Conservation (phyloP, 1,140 invertebrate genomes). For the Cotesia glomerata region DNA sequence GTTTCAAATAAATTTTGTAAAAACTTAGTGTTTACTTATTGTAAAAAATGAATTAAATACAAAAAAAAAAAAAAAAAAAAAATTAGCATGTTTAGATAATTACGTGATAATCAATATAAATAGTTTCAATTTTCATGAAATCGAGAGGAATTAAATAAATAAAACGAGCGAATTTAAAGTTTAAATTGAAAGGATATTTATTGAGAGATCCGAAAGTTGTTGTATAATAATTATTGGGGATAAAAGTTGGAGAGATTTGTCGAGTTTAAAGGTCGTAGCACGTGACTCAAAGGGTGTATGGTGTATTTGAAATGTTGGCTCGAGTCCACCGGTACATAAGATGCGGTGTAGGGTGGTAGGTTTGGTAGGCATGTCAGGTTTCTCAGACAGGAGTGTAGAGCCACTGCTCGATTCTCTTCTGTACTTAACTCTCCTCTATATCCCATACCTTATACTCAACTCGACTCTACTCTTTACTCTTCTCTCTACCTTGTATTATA, state of each 20-base stretch:
- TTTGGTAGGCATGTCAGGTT: slow-evolving; percentile 47
- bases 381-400: slow-evolving; percentile 16
- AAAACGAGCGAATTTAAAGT: background rate
- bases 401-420: background rate
- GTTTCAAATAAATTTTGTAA: too few species aligned
- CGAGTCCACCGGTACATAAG: slow-evolving; percentile 9
- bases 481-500: slow-evolving; percentile 10
- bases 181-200: background rate
- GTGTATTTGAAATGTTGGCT: slow-evolving; percentile 10
- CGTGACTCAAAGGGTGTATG: background rate
- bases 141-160: too few species aligned
- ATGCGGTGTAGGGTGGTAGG: slow-evolving; percentile 22
- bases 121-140: too few species aligned
- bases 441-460: too few species aligned
- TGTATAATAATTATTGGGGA: background rate
- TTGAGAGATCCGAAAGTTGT: background rate
- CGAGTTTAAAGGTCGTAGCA: background rate
- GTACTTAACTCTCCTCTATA: background rate
- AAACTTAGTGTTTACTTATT: too few species aligned
- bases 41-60: too few species aligned
- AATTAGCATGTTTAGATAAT: too few species aligned
- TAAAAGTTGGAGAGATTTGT: background rate
- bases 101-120: too few species aligned
- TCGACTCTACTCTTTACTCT: too few species aligned
- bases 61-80: too few species aligned